A percentile compares a stretch with the other conserved stretches of the same genome.
Conservation (phyloP, 2,888 invertebrate species). For the Drosophila ochracea region DNA sequence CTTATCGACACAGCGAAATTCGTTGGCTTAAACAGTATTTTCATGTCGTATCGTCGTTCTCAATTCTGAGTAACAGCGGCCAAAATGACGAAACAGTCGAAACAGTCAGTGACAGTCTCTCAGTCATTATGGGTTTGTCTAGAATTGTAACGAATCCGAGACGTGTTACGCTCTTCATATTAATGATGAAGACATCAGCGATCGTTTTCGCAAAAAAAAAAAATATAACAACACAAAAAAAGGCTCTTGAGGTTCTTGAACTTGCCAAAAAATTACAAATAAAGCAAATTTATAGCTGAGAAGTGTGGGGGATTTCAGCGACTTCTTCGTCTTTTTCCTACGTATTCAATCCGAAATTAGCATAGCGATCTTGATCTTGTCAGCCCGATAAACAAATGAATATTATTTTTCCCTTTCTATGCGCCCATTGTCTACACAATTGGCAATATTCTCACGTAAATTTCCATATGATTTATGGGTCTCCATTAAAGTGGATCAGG, state of each 20-base stretch:
- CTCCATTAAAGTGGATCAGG: slow-evolving; percentile 69
- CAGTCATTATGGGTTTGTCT: slow-evolving; percentile 13
- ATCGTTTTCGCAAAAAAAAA: slow-evolving; percentile 54
- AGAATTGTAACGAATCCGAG: slow-evolving; percentile 50
- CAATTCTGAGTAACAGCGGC: slow-evolving; percentile 34
- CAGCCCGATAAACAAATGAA: slow-evolving; percentile 34
- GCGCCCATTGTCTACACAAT: slow-evolving; percentile 38
- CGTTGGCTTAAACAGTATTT: slow-evolving; percentile 70
- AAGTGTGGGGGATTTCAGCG: slow-evolving; percentile 60
- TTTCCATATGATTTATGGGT: slow-evolving; percentile 75
- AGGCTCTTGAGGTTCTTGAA: slow-evolving; percentile 66
- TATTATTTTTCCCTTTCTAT: slow-evolving; percentile 66
- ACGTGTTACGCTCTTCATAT: slow-evolving; percentile 14
- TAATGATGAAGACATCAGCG: slow-evolving; percentile 50
- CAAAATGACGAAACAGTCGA: slow-evolving; percentile 43
- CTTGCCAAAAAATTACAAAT: slow-evolving; percentile 42
- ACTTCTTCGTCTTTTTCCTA: slow-evolving; percentile 1
- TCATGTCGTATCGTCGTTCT: slow-evolving; percentile 29
- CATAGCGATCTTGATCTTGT: slow-evolving; percentile 71
- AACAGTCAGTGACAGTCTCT: slow-evolving; percentile 24
- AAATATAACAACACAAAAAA: slow-evolving; percentile 49
- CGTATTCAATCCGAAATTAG: slow-evolving; percentile 34
- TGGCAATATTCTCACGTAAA: slow-evolving; percentile 71
- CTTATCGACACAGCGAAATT: slow-evolving; percentile 61
- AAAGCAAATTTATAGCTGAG: slow-evolving; percentile 44